Conservation (phyloP, 1,140 invertebrate genomes). For the Physella acuta region DNA sequence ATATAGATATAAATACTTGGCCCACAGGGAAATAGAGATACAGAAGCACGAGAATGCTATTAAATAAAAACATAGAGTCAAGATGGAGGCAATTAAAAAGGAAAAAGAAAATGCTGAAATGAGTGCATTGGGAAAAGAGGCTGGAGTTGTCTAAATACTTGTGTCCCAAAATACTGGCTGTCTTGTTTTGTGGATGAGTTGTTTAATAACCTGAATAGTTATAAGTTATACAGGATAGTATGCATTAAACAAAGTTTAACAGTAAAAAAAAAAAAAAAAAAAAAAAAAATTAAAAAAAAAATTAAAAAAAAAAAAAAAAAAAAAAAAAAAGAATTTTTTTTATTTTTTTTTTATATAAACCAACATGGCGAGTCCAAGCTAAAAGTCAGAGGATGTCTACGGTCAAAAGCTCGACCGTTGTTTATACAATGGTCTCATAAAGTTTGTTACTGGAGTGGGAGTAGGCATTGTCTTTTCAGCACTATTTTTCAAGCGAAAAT, state of each 20-base stretch:
- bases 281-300: too few relatives aligned
- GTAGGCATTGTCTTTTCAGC: too few relatives aligned
- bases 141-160: neutral
- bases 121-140: slow-evolving; percentile 5
- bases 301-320: too few relatives aligned
- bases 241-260: neutral
- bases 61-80: neutral
- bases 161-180: neutral
- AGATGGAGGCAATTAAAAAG: neutral
- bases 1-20: slow-evolving; percentile 9
- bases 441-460: too few relatives aligned
- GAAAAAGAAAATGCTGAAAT: neutral
- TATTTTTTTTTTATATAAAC: too few relatives aligned
- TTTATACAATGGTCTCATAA: too few relatives aligned
- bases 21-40: slow-evolving; percentile 10
- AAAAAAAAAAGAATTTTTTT: too few relatives aligned
- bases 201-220: neutral
- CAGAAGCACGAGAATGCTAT: slow-evolving; percentile 18
- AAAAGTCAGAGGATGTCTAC: too few relatives aligned
- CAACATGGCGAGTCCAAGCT: too few relatives aligned
- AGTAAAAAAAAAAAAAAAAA: too few relatives aligned
- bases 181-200: neutral
- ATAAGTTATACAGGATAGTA: neutral
- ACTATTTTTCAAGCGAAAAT: too few relatives aligned
- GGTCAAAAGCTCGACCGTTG: too few relatives aligned